These are phyloP conservation scores for Oriolus oriolus DNA, from an alignment of 2,113 vertebrate species.

Conservation along the genomic window DNA sequence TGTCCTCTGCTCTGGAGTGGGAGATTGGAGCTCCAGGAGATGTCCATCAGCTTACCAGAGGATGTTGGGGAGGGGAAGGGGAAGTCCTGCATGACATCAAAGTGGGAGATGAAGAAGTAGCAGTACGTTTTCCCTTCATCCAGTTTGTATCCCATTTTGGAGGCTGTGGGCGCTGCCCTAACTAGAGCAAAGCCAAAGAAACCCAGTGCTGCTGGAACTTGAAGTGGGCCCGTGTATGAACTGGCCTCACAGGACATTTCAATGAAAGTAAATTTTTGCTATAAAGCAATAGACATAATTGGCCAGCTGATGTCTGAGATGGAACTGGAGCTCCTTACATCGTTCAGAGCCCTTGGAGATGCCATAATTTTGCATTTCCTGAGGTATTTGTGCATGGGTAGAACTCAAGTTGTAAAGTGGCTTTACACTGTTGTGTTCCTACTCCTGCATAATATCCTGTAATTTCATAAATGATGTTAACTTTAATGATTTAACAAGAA, in stretches of 20 bases:
- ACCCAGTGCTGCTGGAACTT: neutral
- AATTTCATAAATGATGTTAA: constrained; percentile 40
- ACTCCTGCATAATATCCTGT: neutral
- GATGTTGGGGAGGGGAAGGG: neutral
- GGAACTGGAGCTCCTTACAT: neutral
- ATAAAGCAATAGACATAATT: neutral
- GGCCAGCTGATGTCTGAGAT: neutral
- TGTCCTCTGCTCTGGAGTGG: neutral
- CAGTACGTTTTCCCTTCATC: neutral
- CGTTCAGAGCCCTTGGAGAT: neutral
- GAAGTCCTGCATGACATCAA: neutral
- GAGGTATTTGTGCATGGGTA: neutral
- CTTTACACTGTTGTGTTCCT: neutral
- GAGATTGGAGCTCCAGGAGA: neutral
- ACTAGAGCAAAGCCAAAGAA: neutral
- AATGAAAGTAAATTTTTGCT: neutral
- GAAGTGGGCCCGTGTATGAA: neutral
- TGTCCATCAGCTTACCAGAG: neutral
- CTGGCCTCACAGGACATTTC: neutral
- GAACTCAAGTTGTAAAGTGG: neutral
- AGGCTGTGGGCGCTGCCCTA: neutral
- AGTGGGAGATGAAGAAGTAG: neutral
- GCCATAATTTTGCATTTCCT: neutral
- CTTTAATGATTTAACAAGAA: constrained; percentile 46
- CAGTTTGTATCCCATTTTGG: rapidly evolving